Base-by-base conservation (phyloP, 2,797 vertebrate species). In the Bovichtus diacanthus region DNA sequence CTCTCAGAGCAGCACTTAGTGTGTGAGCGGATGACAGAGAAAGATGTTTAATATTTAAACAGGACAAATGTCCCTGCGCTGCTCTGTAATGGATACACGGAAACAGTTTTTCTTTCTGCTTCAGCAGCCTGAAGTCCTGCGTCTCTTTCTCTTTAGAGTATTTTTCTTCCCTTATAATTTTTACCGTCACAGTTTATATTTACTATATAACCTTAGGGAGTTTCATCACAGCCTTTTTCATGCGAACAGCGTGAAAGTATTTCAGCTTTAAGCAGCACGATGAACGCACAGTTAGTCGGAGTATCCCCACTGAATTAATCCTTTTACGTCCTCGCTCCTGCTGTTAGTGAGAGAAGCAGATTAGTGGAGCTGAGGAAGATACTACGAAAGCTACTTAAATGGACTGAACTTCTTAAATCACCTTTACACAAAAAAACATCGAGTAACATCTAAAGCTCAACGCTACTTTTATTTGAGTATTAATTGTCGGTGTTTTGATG, bases 11-110 rank as follows among this genome's bases (percentile, higher is more conserved):
- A 51, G 67, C 85, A 60, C 79, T 86, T 65, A 49, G 55, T 13
- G 50, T 25, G 62, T 13, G 47, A 59, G 39, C 18, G 34, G 66
- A 44, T 72, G 61, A 54, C 44, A 76, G 60, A 63, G 49, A 38
- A 27, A 53, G 59, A 51, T 62, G 68, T 46, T 90, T 67, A 87
- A 91, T 93, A 87, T 87, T 93, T 90, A 2, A 93, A 1, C 60
- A 81, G 69, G 68, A 86, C 82, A 76, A 67, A 83, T 82, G 82
- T 81, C 69, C 65, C 74, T 47, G 10, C 10, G 76, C 80, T 76
- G 60, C 76, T 81, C 74, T 75, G 89, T 85, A 82, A 92, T 83
- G 86, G 90, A 92, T 89, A 82, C 62, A 25, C 50, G 59, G 18
- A 77, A 71, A 74, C 79, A 25, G 18, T 16, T 63, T 66, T 76